Evolutionary conservation across 2,888 invertebrate species (phyloP).

Genomic region (Acrocyrtus sp.): DNA sequence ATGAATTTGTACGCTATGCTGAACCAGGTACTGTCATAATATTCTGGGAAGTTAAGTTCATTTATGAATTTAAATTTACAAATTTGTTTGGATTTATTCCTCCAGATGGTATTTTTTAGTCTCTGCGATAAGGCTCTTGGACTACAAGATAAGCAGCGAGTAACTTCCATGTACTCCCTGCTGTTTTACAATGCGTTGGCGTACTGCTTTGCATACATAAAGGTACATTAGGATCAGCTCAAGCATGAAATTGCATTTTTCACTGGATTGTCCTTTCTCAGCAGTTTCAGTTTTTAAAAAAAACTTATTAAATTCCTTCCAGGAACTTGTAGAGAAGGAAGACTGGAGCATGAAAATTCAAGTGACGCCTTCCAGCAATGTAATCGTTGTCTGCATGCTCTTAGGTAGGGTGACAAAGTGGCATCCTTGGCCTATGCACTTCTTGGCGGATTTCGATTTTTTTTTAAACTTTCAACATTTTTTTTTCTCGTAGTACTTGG

Average conservation of each 20-base stretch:
- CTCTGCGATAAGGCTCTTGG: slow-evolving; percentile 77
- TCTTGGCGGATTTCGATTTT: not conserved
- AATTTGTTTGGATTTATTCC: slow-evolving; percentile 51
- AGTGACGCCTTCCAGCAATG: slow-evolving; percentile 77
- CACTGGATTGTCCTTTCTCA: too few relatives aligned
- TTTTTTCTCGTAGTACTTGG: slow-evolving; percentile 70
- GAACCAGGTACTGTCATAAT: slow-evolving; percentile 71
- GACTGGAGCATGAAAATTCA: slow-evolving; percentile 82
- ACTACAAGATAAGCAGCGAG: slow-evolving; percentile 70
- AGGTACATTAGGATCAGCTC: slow-evolving; percentile 68
- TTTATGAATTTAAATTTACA: slow-evolving; percentile 32
- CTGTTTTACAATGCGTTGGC: slow-evolving; percentile 86
- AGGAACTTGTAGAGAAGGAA: slow-evolving; percentile 72
- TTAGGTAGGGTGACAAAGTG: slow-evolving; percentile 69
- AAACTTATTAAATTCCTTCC: not conserved
- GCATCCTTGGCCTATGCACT: too few relatives aligned
- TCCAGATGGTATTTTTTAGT: slow-evolving; percentile 78
- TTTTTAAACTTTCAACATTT: not conserved
- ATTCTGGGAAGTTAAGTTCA: slow-evolving; percentile 17
- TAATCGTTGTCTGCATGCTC: slow-evolving; percentile 80
- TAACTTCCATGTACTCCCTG: slow-evolving; percentile 79
- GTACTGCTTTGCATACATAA: slow-evolving; percentile 80
- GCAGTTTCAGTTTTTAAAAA: too few relatives aligned
- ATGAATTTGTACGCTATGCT: slow-evolving; percentile 79
- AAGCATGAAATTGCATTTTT: not conserved